Base-by-base conservation (phyloP, 2,113 vertebrate genomes). In the Arothron firmamentum region DNA sequence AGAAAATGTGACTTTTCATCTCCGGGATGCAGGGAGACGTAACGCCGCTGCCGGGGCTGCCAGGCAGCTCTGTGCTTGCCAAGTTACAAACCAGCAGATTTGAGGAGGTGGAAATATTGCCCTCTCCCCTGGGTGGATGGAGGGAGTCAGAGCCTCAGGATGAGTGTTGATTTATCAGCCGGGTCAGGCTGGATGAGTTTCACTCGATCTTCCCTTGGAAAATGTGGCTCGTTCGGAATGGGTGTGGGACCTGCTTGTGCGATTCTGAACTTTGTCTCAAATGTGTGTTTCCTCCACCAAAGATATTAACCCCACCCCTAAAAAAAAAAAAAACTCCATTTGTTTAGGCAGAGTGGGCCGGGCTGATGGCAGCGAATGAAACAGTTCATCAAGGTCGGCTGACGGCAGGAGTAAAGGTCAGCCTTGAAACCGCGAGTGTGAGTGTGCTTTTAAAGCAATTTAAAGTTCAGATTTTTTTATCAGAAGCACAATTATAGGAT, bases 1-100 rank as follows among this genome's bases (percentile, higher is more conserved):
- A 62, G 78, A 86, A 86, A 84, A 83, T 88, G 87, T 56, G 66
- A 80, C 57, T 84, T 74, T 78, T 81, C 79, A 84, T 87, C 75
- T 78, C 56, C 5, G 50, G 68, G 67, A 86, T 79, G 75, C 66
- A 75, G 64, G 28, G 62, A 82, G 83, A 88, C 85, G 82, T 73
- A 74, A 84, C 85, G 76, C 85, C 87, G 89, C 88, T 86, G 85
- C 75, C 67, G 0, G 62, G 34, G 73, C 80, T 75, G 77, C 64
- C 62, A 47, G 1, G 74, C 72, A 74, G 65, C 74, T 68, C 63
- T 57, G 62, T 16, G 10, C 41, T 17, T 62, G 83, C 66, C 66
- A 62, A 80, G 75, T 64, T 62, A 72, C 61, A 61, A 79, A 71
- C 59, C 71, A 59, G 69, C 11, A 17, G 48, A 75, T 80, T 16